Evolutionary conservation across 2,888 invertebrate genomes (phyloP).

Genomic region (Nomada flava): DNA sequence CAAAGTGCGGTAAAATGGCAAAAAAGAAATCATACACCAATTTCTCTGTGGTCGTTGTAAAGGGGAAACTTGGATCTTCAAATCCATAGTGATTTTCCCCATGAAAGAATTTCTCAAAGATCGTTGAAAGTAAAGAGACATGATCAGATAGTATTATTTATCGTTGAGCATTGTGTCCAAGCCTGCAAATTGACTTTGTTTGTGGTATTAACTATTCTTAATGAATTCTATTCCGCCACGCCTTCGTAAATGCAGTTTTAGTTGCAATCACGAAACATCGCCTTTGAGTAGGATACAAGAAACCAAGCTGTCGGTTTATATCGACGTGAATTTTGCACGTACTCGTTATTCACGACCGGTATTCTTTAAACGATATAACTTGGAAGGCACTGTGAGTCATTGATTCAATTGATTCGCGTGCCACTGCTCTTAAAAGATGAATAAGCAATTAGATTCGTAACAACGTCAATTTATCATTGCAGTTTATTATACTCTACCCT

Average conservation of each 20-base stretch:
- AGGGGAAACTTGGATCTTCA: too few species aligned
- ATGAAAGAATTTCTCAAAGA: neutral
- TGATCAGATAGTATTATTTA: neutral
- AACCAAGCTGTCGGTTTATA: neutral
- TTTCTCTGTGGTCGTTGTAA: too few species aligned
- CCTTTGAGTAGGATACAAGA: neutral
- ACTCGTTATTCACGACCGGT: slow-evolving; percentile 2
- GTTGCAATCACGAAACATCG: neutral
- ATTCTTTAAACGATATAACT: slow-evolving; percentile 3
- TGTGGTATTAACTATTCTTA: slow-evolving; percentile 1
- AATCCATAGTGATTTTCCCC: too few species aligned
- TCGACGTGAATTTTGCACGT: neutral
- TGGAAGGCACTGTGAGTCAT: slow-evolving; percentile 15
- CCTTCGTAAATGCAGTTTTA: neutral
- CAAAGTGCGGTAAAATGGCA: neutral
- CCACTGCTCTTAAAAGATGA: slow-evolving; percentile 31
- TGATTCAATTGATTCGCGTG: slow-evolving; percentile 41
- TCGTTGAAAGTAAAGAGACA: slow-evolving; percentile 1
- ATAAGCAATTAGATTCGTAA: slow-evolving; percentile 43
- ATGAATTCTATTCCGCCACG: slow-evolving; percentile 8
- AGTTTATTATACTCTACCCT: neutral
- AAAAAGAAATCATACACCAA: too few species aligned
- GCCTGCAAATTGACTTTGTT: neutral
- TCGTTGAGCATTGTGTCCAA: neutral
- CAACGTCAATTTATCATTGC: slow-evolving; percentile 9